A percentile compares a stretch with the other conserved stretches of the same genome.
Evolutionary conservation across 2,113 vertebrate species (phyloP).

Genomic region (Neodontobutis hainanensis): DNA sequence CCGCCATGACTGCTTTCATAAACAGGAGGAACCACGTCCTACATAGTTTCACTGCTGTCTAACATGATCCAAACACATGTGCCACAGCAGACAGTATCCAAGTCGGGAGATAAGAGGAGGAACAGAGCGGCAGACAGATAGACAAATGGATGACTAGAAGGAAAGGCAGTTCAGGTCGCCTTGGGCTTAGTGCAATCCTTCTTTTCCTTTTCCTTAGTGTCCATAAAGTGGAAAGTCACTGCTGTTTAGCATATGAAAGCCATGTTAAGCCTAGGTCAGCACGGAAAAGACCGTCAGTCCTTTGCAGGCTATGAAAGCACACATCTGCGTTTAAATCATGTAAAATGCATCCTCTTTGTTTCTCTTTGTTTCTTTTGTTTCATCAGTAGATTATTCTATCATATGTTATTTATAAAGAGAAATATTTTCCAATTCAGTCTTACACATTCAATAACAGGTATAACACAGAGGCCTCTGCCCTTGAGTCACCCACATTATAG

Average conservation of each 20-base stretch:
- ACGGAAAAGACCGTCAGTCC: conserved; percentile 15
- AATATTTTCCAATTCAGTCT: too few species aligned
- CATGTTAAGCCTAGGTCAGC: conserved; percentile 29
- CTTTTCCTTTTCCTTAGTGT: conserved; percentile 35
- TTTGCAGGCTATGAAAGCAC: background rate
- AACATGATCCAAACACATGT: conserved; percentile 81
- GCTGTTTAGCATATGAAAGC: conserved; percentile 14
- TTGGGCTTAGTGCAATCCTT: conserved; percentile 31
- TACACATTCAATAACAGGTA: too few species aligned
- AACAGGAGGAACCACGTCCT: conserved; percentile 79
- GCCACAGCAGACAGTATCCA: conserved; percentile 66
- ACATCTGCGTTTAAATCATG: conserved; percentile 4
- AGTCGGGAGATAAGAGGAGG: conserved; percentile 55
- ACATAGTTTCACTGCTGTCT: conserved; percentile 81
- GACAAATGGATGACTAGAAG: conserved; percentile 31
- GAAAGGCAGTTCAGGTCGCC: conserved; percentile 34
- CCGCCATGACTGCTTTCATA: conserved; percentile 73
- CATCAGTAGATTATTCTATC: background rate
- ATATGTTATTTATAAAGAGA: too few species aligned
- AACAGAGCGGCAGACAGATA: conserved; percentile 41
- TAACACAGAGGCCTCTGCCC: too few species aligned
- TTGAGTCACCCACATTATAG: too few species aligned
- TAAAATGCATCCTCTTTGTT: background rate
- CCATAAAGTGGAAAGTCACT: conserved; percentile 33
- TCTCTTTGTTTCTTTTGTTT: background rate